phyloP scores from a whole-genome alignment of 2,797 vertebrate species.

The Notolepis coatsorum region DNA sequence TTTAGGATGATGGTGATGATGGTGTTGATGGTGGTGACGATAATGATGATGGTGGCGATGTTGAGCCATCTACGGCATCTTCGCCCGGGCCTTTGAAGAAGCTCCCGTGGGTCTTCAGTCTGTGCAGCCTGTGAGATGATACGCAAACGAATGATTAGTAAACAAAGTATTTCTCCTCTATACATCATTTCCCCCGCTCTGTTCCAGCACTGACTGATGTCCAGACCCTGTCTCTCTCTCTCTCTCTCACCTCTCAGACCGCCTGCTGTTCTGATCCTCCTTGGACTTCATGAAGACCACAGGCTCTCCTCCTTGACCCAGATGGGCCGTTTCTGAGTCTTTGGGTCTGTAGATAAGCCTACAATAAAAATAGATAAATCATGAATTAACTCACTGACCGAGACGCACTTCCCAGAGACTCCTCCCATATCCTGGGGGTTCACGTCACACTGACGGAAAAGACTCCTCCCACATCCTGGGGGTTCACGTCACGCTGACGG shows the following conservation, averaged over 20 bases:
- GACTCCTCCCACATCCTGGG: no score
- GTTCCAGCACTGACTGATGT: background rate
- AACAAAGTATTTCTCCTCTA: background rate
- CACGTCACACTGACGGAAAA: no score
- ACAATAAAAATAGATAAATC: background rate
- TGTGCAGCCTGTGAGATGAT: constrained; percentile 42
- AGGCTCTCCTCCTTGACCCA: constrained; percentile 46
- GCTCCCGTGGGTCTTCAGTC: constrained; percentile 55
- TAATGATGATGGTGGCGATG: background rate
- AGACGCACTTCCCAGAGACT: no score
- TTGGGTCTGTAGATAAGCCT: constrained; percentile 53
- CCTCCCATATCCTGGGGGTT: no score
- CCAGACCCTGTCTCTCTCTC: no score
- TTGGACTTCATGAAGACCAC: constrained; percentile 53
- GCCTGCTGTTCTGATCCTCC: constrained; percentile 40
- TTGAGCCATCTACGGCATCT: background rate
- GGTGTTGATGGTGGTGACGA: background rate
- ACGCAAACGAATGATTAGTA: background rate
- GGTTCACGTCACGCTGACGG: no score
- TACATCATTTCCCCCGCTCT: background rate
- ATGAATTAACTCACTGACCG: background rate
- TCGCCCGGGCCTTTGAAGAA: constrained; percentile 44
- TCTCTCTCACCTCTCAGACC: constrained; percentile 43
- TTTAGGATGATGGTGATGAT: background rate
- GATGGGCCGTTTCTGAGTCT: constrained; percentile 35